These are phyloP conservation scores for Osmerus mordax DNA, from an alignment of 2,113 vertebrate genomes.

Conservation along the genomic window DNA sequence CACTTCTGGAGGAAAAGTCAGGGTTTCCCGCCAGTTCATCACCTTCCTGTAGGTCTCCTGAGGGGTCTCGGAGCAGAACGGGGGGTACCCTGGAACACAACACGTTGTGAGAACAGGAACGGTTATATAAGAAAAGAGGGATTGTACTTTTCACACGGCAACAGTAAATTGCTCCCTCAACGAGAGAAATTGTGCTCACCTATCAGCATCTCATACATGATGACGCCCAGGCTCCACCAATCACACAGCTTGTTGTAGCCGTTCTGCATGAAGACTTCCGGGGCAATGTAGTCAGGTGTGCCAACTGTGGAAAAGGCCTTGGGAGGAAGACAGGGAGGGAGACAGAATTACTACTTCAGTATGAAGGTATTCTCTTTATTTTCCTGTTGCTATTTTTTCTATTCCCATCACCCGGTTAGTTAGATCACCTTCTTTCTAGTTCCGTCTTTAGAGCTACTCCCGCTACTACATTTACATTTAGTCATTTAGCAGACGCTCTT, in stretches of 20 bases:
- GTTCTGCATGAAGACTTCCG: conserved; percentile 96
- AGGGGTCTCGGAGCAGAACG: conserved; percentile 97
- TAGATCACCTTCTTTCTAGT: too few relatives aligned
- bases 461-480: too few relatives aligned
- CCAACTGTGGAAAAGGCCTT: conserved; percentile 96
- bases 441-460: too few relatives aligned
- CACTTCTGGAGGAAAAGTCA: conserved; percentile 95
- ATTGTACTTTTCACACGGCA: not conserved
- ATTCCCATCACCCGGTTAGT: too few relatives aligned
- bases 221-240: conserved; percentile 97
- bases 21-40: conserved; percentile 98
- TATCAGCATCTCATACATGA: conserved; percentile 98
- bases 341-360: too few relatives aligned
- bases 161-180: not conserved
- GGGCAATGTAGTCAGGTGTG: conserved; percentile 96
- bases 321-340: not conserved
- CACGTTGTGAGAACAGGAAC: not conserved
- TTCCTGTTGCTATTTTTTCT: not conserved
- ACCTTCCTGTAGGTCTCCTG: conserved; percentile 98
- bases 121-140: not conserved
- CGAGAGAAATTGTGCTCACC: conserved; percentile 70
- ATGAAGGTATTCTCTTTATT: too few relatives aligned
- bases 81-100: conserved; percentile 84
- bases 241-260: conserved; percentile 98
- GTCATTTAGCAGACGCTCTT: too few relatives aligned